Evolutionary conservation across 2,888 invertebrate genomes (phyloP), one percentile per base, ranked within the genome.

Genomic region (Drosophila multiciliata): DNA sequence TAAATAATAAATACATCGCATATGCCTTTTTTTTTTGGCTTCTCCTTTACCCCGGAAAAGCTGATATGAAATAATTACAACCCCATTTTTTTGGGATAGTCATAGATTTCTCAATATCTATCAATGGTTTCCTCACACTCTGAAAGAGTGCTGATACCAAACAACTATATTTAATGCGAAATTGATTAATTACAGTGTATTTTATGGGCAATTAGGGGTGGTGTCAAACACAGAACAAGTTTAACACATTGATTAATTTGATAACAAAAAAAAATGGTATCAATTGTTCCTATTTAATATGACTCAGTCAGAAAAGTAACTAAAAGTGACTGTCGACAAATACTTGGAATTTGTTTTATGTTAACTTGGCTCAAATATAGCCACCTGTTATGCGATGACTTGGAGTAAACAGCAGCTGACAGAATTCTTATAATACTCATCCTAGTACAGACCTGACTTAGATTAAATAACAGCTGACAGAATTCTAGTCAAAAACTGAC

Each of bases 201-300:
- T 15, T 50, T 1, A 6, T 49, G 23, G 54, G 53, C 20, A n/a
- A 40, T 17, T 38, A 32, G 1, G 23, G 23, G 26, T 61, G 53
- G 61, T 58, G 58, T 45, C 77, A 42, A 45, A 15, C 33, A 64
- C 45, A 23, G 3, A 42, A 17, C 35, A 17, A 58, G 48, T 35
- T 63, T 74, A 29, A 35, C 29, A 60, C 50, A 79, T 42, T 69
- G 66, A 60, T 75, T 61, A 50, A 66, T 70, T 64, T 55, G 50
- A 45, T 52, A 70, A 49, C 52, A 57, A 63, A 38, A 48, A 78
- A 53, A 45, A 42, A 60, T 40, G 33, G 7, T 26, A 12, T 48
- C 64, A 54, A 26, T 40, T 45, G 32, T 5, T 45, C 3, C 20
- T 15, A 5, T n/a, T 32, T 48, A 53, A 59, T 23, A 6, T 7